These are phyloP conservation scores for Xestoiulus laeticollis DNA, from an alignment of 2,888 invertebrate species.

Conservation along the genomic window DNA sequence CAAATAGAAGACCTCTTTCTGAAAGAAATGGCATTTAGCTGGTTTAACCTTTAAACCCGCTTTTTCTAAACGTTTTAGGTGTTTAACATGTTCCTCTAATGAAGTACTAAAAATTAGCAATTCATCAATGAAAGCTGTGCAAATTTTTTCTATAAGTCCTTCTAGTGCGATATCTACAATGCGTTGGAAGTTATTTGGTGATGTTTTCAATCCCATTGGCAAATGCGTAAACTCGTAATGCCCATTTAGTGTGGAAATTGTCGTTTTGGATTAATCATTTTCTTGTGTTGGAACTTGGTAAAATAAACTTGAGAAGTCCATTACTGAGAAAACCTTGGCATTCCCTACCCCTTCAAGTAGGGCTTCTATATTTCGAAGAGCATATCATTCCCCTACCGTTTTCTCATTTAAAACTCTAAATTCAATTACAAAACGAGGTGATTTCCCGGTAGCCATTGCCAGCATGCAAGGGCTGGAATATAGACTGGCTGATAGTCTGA, in stretches of 20 bases:
- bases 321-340: constrained; percentile 58
- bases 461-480: background rate
- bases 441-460: background rate
- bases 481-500: background rate
- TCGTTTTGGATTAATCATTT: constrained; percentile 53
- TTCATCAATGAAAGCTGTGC: constrained; percentile 13
- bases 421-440: background rate
- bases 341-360: constrained; percentile 58
- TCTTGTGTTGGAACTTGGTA: constrained; percentile 53
- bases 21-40: background rate
- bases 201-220: constrained; percentile 55
- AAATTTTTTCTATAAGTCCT: background rate
- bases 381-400: background rate
- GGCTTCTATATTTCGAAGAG: constrained; percentile 5
- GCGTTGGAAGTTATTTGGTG: constrained; percentile 54
- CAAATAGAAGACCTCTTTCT: background rate
- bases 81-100: background rate
- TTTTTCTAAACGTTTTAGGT: background rate
- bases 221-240: constrained; percentile 54
- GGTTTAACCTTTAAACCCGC: background rate
- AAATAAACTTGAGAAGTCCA: constrained; percentile 59
- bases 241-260: constrained; percentile 54
- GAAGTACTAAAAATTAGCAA: background rate
- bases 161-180: constrained; percentile 56
- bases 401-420: constrained; percentile 8